Base-by-base conservation (phyloP, 2,113 vertebrate genomes). In the Boleophthalmus pectinirostris region DNA sequence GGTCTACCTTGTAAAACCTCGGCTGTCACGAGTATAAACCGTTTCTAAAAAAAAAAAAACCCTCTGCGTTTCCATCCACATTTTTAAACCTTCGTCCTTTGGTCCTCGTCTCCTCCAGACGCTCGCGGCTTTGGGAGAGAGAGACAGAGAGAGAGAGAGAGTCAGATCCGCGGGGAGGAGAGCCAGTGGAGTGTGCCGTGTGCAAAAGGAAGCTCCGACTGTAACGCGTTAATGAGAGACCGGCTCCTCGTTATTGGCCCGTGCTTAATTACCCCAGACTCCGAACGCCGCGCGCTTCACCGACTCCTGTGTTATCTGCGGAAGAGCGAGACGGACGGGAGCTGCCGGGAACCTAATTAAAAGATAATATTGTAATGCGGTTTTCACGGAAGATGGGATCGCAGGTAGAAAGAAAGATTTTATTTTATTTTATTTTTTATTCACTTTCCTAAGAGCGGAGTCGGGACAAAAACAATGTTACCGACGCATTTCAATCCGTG, bases 271-370 rank as follows among this genome's bases (percentile, higher is more conserved):
- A 94, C 88, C 87, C 86, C 87, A 68, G 66, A 71, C 71, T 80
- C 84, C 85, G 88, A 88, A 84, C 86, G 58, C 80, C 84, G 85
- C 58, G n/a, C n/a, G 87, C 87, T 86, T 92, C 90, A 93, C 89
- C 93, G 90, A 87, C 85, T 93, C 85, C 80, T 69, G 87, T 90
- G 89, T 93, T 91, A 93, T 94, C 91, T 92, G 88, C 87, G 84
- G 75, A 82, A 88, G 82, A 88, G 91, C 84, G 85, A 87, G 86
- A 86, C 75, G 81, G 83, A 87, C 83, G 82, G 80, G 78, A 84
- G 88, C 75, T 88, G 90, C 82, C 92, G 92, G 88, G 88, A 86
- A 92, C 90, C 89, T 92, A 93, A 94, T 94, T 94, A 94, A 94
- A 93, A 93, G 91, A 93, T 93, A 91, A 89, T 91, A 89, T 88